Base-by-base conservation (phyloP, 1,140 invertebrate species). In the Pissodes strobi region DNA sequence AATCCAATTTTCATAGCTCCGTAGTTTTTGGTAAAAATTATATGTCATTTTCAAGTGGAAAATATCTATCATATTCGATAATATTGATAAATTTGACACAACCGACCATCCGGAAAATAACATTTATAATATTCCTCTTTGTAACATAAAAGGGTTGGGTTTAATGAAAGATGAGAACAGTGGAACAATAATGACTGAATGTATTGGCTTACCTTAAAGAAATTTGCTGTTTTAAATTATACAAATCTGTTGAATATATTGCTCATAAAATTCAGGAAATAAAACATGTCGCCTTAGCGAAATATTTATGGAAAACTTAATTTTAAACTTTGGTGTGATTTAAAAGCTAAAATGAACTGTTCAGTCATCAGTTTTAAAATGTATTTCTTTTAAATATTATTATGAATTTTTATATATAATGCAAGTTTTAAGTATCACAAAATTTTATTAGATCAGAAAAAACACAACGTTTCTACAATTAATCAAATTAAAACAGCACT, bases 101-200 rank as follows among this genome's bases (percentile, higher is more conserved):
- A 66, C 63, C 12, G 74, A 76, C 43, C 72, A 77, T 68, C 38
- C 60, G n/a, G n/a, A 13, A 43, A 55, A 71, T 57, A 75, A 74
- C 66, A 39, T 60, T 17, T 72, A 71, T 56, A 61, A 61, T 19
- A 75, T 76, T 8, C 70, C 71, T 9, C 46, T 49, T 52, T 53
- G 55, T 34, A 82, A 82, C 66, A 81, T 81, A 69, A 83, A 84
- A 65, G 74, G 80, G 2, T 18, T 80, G 3, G 80, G 81, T 5
- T 77, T 80, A 71, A 78, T 83, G 66, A 84, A 82, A 72, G 80
- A 82, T 74, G 82, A 84, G 71, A 70, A 70, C 19, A 74, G 72
- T 63, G 77, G 77, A 8, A 58, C 57, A 53, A 69, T 76, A 34
- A 74, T 82, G 43, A 64, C 39, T 8, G 72, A 78, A 68, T 82